Evolutionary conservation across 2,888 invertebrate genomes (phyloP), one percentile per base, ranked within the genome.

Genomic region (Stenchaetothrips biformis): DNA sequence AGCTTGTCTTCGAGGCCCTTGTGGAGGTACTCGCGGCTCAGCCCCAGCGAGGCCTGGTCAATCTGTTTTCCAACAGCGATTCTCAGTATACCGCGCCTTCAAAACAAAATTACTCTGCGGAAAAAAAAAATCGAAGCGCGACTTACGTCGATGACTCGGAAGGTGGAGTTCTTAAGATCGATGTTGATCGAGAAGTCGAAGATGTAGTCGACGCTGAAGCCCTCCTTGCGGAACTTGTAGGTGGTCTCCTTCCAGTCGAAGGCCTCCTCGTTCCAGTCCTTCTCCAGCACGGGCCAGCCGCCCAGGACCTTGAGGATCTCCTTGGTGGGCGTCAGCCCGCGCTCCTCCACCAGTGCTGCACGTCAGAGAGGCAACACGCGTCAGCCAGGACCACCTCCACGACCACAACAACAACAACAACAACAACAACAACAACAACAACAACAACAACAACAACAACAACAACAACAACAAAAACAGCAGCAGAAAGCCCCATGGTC

Each of bases 231-330:
- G 88, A 95, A 95, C 82, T 91, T 92, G 88, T 94, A 95, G 9
- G 95, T 93, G 0, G 94, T 92, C 83, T 93, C 89, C 84, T 92
- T 92, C 97, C 97, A 97, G 82, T 91, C 90, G 89, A 95, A 97
- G 16, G 88, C 86, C 0, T 86, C 86, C 3, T 91, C 91, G 83
- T 92, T 89, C 96, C 96, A 97, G 49, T 91, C 89, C 0, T 93
- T 95, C 83, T 93, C 92, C 62, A 97, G 88, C n/a, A 95, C 93
- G 0, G 98, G 98, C 97, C 97, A 98, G 4, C 97, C 97, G 0
- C 98, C 97, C 37, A 98, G 89, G n/a, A 90, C 88, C 59, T 89
- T 89, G 80, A 97, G 87, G 85, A 96, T 92, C 0, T 89, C 88
- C 80, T 90, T 87, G 67, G 97, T 90, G 0, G 97, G 96, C 4